phyloP scores from a whole-genome alignment of 1,140 invertebrate genomes.

The Heliconius hewitsoni region DNA sequence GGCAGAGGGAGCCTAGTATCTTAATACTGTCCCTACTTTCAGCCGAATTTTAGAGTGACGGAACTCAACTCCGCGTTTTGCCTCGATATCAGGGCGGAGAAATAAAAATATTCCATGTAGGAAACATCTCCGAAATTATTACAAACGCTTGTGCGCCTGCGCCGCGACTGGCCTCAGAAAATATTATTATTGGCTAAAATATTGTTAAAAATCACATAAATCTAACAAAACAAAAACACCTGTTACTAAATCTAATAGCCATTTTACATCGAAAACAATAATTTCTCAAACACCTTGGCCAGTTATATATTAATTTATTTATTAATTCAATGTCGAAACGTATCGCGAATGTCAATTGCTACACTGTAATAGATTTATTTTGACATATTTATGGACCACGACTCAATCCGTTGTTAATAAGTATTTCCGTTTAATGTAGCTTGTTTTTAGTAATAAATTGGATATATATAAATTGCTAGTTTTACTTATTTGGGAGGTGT shows the following conservation, averaged over 20 bases:
- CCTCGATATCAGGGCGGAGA: too few species aligned
- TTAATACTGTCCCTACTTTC: too few species aligned
- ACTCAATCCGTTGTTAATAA: constrained; percentile 42
- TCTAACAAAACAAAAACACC: not conserved
- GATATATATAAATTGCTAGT: not conserved
- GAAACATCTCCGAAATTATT: too few species aligned
- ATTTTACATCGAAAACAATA: not conserved
- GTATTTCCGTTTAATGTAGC: constrained; percentile 17
- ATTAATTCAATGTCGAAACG: constrained; percentile 44
- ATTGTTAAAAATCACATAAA: not conserved
- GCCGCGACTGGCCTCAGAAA: too few species aligned
- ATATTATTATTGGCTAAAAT: too few species aligned
- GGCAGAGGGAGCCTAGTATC: too few species aligned
- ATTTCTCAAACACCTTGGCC: not conserved
- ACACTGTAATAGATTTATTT: constrained; percentile 44
- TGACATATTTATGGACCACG: constrained; percentile 48
- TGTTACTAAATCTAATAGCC: not conserved
- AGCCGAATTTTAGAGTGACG: too few species aligned
- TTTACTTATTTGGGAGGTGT: not conserved
- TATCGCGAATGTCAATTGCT: constrained; percentile 47
- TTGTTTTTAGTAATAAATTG: constrained; percentile 16
- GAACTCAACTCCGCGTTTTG: too few species aligned
- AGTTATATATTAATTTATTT: constrained; percentile 32
- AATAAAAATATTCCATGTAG: too few species aligned
- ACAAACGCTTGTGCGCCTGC: too few species aligned